Evolutionary conservation across 2,797 vertebrate species (phyloP), one percentile per base, ranked within the genome.

Genomic region (Sorex maritimensis): DNA sequence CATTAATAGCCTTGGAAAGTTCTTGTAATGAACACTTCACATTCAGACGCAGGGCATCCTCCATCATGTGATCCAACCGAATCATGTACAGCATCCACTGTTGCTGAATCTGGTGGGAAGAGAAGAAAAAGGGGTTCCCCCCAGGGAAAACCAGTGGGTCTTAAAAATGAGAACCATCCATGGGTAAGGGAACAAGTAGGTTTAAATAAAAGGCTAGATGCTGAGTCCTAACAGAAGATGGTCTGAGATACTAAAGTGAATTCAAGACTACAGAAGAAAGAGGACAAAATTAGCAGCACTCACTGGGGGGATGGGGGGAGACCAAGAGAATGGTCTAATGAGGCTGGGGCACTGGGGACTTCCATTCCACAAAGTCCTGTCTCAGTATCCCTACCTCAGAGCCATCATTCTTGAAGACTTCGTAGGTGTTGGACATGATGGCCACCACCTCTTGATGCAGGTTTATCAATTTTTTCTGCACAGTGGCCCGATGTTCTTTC

Each of bases 1-100:
- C 98, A 15, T 98, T 99, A 95, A 99, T 98, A 84, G 98, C 99
- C 95, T 97, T 98, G 68, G 98, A 98, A 1, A 99, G 98, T 81
- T 98, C 98, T 94, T 98, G 98, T 95, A 99, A 97, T 24, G 99
- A 99, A 96, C 96, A 97, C 81, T 98, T 99, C 75, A 99, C 96
- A 26, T 99, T 99, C 81, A 97, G 96, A 49, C 98, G 98, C 24
- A 99, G 96, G 46, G 99, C 98, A 1, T 99, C 98, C 93, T 99
- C 98, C 87, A 99, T 97, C 98, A 98, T 98, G 38, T 5, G 91
- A 92, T 99, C 98, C 92, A 99, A 97, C 77, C 98, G 98, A 63
- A 98, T 94, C 0, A 98, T 98, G 94, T 98, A 99, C 26, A 94
- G 94, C 93, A 96, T 79, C 99, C 99, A 99, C 88, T 98, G 97